Base-by-base conservation (phyloP, 2,888 invertebrate species). In the Osmoderma eremita region DNA sequence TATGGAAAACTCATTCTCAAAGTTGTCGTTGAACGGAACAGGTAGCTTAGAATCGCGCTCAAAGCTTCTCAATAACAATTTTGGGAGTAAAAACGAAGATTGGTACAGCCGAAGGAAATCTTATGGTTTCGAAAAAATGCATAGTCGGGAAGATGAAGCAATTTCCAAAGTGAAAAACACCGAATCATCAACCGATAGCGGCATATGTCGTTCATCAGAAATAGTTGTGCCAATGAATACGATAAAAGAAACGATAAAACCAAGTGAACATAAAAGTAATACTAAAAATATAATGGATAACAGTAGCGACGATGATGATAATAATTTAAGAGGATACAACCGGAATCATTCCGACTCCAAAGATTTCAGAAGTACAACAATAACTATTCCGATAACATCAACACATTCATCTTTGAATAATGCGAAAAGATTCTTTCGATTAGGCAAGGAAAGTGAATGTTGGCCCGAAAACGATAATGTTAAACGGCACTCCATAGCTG, bases 171-270 rank as follows among this genome's bases (percentile, higher is more conserved):
- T 15, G 15, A 63, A 67, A 67, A 63, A 61, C 22, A 88, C 90
- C 76, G 91, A 91, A 78, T 90, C 90, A n/a, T 91, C 91, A 2
- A 91, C 91, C 1, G 91, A 91, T 74, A 91, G 91, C 75, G 91
- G 91, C 0, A 87, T 91, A 74, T 91, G 91, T 70, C 87, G 90
- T 75, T 91, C 91, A 0, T 86, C 88, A 17, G 91, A 91, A 82
- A 82, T 90, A 49, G 86, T 89, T 45, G 70, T 83, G 24, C 76
- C 84, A 3, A 80, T 83, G 18, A 74, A 72, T 12, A 13, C 45
- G 3, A 45, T 20, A 18, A 50, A 64, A 30, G 61, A 64, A 22
- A 82, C 81, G 12, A 78, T 81, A 1, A 80, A 82, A 50, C 80
- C 80, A 38, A 79, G 81, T 65, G 79, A 79, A 0, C 78, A 75